Conservation (phyloP, 2,888 invertebrate genomes). For the Cacoxenus indagator region DNA sequence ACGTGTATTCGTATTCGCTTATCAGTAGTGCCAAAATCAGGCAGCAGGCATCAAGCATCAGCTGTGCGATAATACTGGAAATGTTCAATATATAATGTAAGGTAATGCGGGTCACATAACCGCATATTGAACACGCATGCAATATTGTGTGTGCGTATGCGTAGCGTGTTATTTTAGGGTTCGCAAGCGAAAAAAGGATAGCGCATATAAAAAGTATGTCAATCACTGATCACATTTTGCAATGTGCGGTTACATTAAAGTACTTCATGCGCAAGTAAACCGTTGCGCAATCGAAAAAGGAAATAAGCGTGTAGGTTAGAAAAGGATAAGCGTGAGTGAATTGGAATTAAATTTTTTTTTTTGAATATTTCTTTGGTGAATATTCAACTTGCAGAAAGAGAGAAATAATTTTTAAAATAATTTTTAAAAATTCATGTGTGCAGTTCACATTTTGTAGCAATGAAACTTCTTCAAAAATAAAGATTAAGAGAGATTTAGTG, state of each 20-base stretch:
- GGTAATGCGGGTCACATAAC: conserved; percentile 53
- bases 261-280: conserved; percentile 48
- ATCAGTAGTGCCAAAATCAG: conserved; percentile 36
- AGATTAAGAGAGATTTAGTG: too few species aligned
- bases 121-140: conserved; percentile 31
- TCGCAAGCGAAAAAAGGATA: conserved; percentile 36
- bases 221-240: conserved; percentile 47
- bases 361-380: too few species aligned
- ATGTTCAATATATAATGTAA: not conserved
- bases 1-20: conserved; percentile 24
- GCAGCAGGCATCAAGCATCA: conserved; percentile 33
- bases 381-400: too few species aligned
- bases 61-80: conserved; percentile 23
- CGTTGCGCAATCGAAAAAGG: conserved; percentile 7
- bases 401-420: too few species aligned
- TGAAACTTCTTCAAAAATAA: too few species aligned
- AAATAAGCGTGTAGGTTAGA: conserved; percentile 1
- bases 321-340: not conserved
- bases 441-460: too few species aligned
- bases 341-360: too few species aligned
- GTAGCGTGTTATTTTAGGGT: conserved; percentile 47
- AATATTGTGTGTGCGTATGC: conserved; percentile 30
- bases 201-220: conserved; percentile 59
- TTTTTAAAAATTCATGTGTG: too few species aligned
- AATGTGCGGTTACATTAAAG: conserved; percentile 24